Base-by-base conservation (phyloP, 2,113 vertebrate genomes). In the Bothrops jararaca region DNA sequence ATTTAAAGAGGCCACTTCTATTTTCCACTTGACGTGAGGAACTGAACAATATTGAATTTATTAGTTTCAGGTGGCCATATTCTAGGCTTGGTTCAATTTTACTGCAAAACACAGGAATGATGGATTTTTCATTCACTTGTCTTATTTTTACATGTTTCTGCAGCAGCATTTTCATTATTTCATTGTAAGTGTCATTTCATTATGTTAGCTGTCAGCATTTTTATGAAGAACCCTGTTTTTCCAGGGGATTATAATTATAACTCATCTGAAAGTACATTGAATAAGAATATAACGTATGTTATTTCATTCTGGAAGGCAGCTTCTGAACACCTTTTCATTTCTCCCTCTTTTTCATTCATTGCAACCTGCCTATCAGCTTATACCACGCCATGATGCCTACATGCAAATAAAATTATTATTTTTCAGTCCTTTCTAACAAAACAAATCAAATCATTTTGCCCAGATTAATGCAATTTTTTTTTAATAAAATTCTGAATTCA, bases 121-220 rank as follows among this genome's bases (percentile, higher is more conserved):
- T 3, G 91, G 29, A 92, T 87, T 89, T 50, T 92, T 94, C 92
- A 87, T 91, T 1, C 12, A 92, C 88, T 42, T 26, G 90, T 13
- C 60, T 0, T 29, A 91, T 90, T 57, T 91, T 29, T 92, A 42
- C 11, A 48, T 60, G 3, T 89, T 2, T 9, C 94, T 94, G 92
- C 13, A 48, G 18, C 34, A 93, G 18, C 1, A 92, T 95, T 95
- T 96, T 93, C 26, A 90, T 90, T 85, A 93, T 92, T 97, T 95
- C 22, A 86, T 34, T 93, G 92, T 86, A 94, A 95, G 92, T 91
- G 22, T 85, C 3, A 96, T 94, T 96, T 92, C 23, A 92, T 24
- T 93, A 29, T 85, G 42, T 91, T 91, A 95, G 20, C 50, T 95
- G 56, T 94, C 94, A 94, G 29, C 9, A 93, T 93, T 96, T 95